Evolutionary conservation across 2,888 invertebrate species (phyloP).

Genomic region (Drosophila eohydei): DNA sequence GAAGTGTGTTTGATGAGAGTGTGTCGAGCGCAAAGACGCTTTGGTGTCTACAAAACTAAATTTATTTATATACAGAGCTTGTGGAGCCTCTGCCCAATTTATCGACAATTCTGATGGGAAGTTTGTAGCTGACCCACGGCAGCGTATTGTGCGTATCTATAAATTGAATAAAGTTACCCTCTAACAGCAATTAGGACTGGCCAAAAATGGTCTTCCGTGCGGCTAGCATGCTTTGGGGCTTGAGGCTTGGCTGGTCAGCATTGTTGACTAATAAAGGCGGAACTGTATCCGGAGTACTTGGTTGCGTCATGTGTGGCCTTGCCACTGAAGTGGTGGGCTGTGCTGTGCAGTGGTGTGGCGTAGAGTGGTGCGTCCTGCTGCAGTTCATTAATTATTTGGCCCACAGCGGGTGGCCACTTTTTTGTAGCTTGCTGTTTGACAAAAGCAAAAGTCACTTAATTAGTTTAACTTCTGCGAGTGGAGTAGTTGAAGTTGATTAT

Average conservation of each 20-base stretch:
- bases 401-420: constrained; percentile 49
- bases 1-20: not conserved
- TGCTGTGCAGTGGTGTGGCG: not conserved
- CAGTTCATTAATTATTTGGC: constrained; percentile 77
- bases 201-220: constrained; percentile 18
- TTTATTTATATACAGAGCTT: not conserved
- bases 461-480: constrained; percentile 55
- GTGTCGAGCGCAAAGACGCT: not conserved
- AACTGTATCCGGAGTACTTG: constrained; percentile 35
- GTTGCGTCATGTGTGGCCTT: constrained; percentile 70
- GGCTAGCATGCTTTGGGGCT: not conserved
- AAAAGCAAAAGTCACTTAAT: constrained; percentile 70
- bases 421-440: constrained; percentile 44
- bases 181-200: constrained; percentile 19
- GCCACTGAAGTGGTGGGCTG: not conserved
- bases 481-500: constrained; percentile 70
- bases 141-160: constrained; percentile 16
- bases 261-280: constrained; percentile 47
- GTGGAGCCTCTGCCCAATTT: not conserved
- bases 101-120: constrained; percentile 1
- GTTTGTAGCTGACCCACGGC: constrained; percentile 13
- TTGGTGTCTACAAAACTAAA: not conserved
- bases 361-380: constrained; percentile 42
- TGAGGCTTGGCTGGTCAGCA: constrained; percentile 50
- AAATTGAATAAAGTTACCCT: constrained; percentile 57